phyloP scores from a whole-genome alignment of 2,888 invertebrate species.

The Troilus luridus region DNA sequence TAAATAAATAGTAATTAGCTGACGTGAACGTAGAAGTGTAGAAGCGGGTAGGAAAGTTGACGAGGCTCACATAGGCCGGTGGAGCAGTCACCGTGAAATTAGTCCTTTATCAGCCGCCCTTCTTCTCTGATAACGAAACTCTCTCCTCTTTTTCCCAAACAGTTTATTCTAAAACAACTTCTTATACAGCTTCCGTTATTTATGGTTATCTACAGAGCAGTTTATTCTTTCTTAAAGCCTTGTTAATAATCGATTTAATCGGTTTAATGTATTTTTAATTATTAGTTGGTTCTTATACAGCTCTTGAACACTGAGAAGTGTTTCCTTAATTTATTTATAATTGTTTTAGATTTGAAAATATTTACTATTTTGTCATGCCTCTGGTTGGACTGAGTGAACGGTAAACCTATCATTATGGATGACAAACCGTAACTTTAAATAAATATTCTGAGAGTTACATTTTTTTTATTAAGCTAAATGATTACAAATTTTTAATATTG shows the following conservation, averaged over 20 bases:
- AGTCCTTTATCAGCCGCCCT: constrained; percentile 7
- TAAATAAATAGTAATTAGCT: not conserved
- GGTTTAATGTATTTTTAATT: not conserved
- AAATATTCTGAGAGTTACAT: no score
- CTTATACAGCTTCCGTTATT: not conserved
- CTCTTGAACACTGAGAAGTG: no score
- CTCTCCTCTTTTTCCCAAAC: constrained; percentile 1
- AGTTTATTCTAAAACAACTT: constrained; percentile 14
- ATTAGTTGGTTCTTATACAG: no score
- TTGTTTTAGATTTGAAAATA: no score
- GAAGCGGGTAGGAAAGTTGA: not conserved
- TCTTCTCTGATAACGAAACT: constrained; percentile 8
- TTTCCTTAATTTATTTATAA: no score
- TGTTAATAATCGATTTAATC: not conserved
- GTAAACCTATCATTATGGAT: no score
- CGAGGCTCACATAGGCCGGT: not conserved
- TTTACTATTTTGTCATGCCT: no score
- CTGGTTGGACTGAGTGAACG: no score
- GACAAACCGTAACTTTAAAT: no score
- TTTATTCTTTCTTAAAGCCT: not conserved
- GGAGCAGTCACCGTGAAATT: constrained; percentile 30
- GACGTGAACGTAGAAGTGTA: not conserved
- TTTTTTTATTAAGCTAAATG: no score
- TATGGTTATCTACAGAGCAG: not conserved
- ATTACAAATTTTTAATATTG: no score